These are phyloP conservation scores for Limosa lapponica DNA, from an alignment of 2,797 vertebrate species.

Conservation along the genomic window DNA sequence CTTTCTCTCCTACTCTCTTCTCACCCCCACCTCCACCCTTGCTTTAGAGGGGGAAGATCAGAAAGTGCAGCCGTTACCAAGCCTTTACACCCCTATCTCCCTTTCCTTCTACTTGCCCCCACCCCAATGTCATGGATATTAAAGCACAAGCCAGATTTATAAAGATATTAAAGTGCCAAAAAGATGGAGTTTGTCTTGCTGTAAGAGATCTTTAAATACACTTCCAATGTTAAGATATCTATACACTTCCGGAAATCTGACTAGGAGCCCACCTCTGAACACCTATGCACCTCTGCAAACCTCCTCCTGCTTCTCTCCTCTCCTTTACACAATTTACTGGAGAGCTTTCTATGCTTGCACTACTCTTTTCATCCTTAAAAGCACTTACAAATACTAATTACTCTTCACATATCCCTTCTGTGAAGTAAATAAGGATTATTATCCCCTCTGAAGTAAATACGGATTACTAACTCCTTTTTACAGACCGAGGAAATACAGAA, in stretches of 20 bases:
- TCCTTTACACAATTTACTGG: background rate
- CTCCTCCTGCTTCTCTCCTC: background rate
- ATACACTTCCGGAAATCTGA: background rate
- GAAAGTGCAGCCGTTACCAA: background rate
- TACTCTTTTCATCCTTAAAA: constrained; percentile 21
- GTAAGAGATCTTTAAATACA: background rate
- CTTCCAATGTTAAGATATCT: background rate
- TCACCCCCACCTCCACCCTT: background rate
- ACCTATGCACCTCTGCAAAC: background rate
- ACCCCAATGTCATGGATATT: background rate
- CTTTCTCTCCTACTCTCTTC: background rate
- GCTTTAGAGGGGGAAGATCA: background rate
- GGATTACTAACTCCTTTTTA: constrained; percentile 12
- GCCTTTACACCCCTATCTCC: background rate
- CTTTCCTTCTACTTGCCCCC: background rate
- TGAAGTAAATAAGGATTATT: constrained; percentile 39
- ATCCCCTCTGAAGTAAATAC: constrained; percentile 31
- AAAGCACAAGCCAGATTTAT: background rate
- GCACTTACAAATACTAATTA: constrained; percentile 46
- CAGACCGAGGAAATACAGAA: background rate
- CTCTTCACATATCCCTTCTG: constrained; percentile 2
- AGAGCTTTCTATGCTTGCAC: background rate
- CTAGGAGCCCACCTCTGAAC: background rate
- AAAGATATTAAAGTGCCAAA: background rate
- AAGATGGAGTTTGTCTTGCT: background rate